Evolutionary conservation across 2,113 vertebrate species (phyloP), one percentile per base, ranked within the genome.

Genomic region (Actinemys pallida): DNA sequence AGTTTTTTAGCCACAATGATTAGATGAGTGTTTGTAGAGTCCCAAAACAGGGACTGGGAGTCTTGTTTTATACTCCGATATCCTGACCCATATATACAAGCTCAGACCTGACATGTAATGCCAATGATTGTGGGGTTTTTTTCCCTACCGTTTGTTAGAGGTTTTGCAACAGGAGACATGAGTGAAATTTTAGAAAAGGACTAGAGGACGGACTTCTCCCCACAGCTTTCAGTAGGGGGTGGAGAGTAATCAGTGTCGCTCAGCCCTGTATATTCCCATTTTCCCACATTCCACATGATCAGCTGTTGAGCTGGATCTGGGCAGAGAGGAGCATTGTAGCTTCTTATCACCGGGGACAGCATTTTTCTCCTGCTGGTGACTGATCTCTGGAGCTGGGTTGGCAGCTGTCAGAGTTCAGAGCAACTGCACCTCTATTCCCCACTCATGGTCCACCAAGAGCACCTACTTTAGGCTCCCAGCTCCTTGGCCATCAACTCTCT

Each of bases 251-350:
- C 9, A 7, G 5, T 4, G 47, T 5, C 42, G 19, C 19, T 91
- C 56, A 59, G n/a, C 4, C 6, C 69, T 22, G 19, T 2, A 35
- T 93, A 1, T 50, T 10, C 2, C 35, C 35, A 45, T 47, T 86
- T 49, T 50, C 11, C 2, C 16, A 22, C 76, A 81, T 19, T 79
- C 1, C 2, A 4, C 2, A 1, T 78, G 27, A 22, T 11, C 76
- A 85, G 39, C 2, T 89, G 14, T 75, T 20, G 20, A 13, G 5
- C 39, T 0, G 80, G 27, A 49, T 17, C 5, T 19, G n/a, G 22
- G 4, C 7, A 78, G n/a, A 49, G 86, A 69, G 20, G 42, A 84
- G 81, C n/a, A 45, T 49, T 87, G 24, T 49, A 22, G 10, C 72
- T 91, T 72, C 24, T 84, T 86, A 45, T 25, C 54, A 3, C 24